A percentile compares a stretch with the other conserved stretches of the same genome.
phyloP scores from a whole-genome alignment of 2,797 vertebrate species.

The Menidia menidia region DNA sequence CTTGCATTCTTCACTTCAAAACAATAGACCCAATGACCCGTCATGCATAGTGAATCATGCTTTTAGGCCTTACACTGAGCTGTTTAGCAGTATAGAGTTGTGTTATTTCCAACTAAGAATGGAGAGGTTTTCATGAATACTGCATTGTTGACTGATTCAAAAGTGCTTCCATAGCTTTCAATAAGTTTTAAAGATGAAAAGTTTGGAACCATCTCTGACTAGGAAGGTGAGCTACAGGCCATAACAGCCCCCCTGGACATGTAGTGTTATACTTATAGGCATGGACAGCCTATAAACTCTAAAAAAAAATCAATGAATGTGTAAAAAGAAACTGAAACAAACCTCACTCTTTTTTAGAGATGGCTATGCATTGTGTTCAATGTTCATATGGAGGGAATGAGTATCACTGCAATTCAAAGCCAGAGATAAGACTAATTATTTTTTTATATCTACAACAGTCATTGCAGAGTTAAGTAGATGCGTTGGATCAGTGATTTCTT shows the following conservation, averaged over 20 bases:
- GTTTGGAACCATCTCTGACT: slow-evolving; percentile 17
- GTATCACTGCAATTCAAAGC: slow-evolving; percentile 43
- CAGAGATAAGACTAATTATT: slow-evolving; percentile 67
- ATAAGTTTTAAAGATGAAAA: slow-evolving; percentile 30
- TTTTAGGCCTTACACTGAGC: slow-evolving; percentile 73
- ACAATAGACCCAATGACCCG: slow-evolving; percentile 71
- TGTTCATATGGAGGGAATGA: slow-evolving; percentile 36
- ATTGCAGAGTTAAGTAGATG: slow-evolving; percentile 37
- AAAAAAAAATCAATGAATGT: slow-evolving; percentile 23
- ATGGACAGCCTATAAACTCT: background rate
- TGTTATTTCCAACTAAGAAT: slow-evolving; percentile 39
- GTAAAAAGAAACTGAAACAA: slow-evolving; percentile 30
- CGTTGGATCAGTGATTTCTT: slow-evolving; percentile 51
- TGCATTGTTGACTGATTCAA: slow-evolving; percentile 55
- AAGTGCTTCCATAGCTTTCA: slow-evolving; percentile 44
- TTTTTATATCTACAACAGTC: slow-evolving; percentile 61
- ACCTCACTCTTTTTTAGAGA: slow-evolving; percentile 8
- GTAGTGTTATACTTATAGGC: slow-evolving; percentile 13
- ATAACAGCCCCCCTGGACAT: background rate
- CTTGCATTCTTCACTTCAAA: slow-evolving; percentile 56
- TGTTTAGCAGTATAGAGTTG: slow-evolving; percentile 45
- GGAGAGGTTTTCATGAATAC: slow-evolving; percentile 69
- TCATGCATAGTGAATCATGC: slow-evolving; percentile 77
- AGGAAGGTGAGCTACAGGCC: slow-evolving; percentile 33
- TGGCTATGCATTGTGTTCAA: slow-evolving; percentile 23